Evolutionary conservation across 2,113 vertebrate genomes (phyloP), one percentile per base, ranked within the genome.

Genomic region (Ptilonorhynchus violaceus): DNA sequence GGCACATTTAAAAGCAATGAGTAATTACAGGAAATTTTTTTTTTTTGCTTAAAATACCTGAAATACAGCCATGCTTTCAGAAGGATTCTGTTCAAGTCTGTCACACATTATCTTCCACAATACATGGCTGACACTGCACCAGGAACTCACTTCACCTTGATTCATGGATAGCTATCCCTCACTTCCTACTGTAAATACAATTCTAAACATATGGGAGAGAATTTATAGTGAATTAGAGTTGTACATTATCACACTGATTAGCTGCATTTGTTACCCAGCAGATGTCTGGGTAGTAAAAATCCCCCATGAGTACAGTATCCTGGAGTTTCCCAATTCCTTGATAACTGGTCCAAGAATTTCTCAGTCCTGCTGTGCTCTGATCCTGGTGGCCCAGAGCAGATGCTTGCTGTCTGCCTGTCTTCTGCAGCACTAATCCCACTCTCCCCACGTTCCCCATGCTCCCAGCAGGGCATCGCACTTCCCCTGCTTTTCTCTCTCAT

Each of bases 271-370:
- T 95, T 94, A 97, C 77, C 86, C 95, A 84, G 86, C 96, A 96
- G 95, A 94, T 96, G 96, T 96, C 92, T 95, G 88, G 53, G 86
- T 95, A 93, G 88, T 96, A 95, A 94, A 95, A 93, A 77, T 70
- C 64, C 85, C 92, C 93, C 92, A 58, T 23, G 94, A 85, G 93
- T 68, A 92, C 73, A 89, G 83, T 84, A 95, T 94, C 90, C 88
- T 78, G 90, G 94, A 96, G 95, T 78, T 95, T 87, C 76, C 96
- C 85, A 67, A 9, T 82, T 96, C 92, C 83, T 92, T 94, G 86
- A 50, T 85, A 96, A 91, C 85, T 20, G 58, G 92, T 87, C 92
- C 92, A 95, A 91, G 91, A 89, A 89, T 96, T 91, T 94, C 85
- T 91, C 69, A 20, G 81, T 72, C 88, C 83, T 50, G 92, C 85